Evolutionary conservation across 2,888 invertebrate genomes (phyloP), one percentile per base, ranked within the genome.

Genomic region (Neoascia interrupta): DNA sequence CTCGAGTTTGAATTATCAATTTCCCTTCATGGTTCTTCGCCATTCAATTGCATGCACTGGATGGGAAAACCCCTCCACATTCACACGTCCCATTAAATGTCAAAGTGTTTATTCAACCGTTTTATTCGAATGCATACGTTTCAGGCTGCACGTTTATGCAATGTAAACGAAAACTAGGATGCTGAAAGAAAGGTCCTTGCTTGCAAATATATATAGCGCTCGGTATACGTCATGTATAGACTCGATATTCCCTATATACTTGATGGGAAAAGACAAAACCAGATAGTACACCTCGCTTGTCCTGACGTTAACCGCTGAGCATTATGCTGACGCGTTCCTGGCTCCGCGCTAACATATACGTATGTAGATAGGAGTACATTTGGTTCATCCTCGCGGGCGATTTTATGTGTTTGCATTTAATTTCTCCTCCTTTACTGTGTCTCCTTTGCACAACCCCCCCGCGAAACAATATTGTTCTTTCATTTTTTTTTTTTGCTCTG

Each of bases 321-420:
- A 51, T 69, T 64, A 39, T 58, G 39, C 79, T 66, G 68, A 68
- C 73, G 60, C 66, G 43, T 66, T 61, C 28, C 21, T 23, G 19
- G 41, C 28, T 36, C 63, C 37, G 37, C 34, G 34, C 36, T 58
- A 69, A 63, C 53, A 68, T 60, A 51, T 66, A n/a, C n/a, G n/a
- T n/a, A n/a, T n/a, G n/a, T n/a, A n/a, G n/a, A n/a, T n/a, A n/a
- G n/a, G n/a, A n/a, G n/a, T n/a, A n/a, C n/a, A n/a, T n/a, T 68
- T 43, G 63, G 54, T 79, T 79, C 18, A 73, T 79, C 49, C 79
- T 79, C 51, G 73, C 66, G 66, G 72, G 79, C 66, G 66, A 68
- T 79, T 79, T 68, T 73, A 79, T 79, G 56, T 79, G 73, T 73
- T 79, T 79, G 79, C 73, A 79, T 79, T 79, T 79, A 79, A 79